phyloP scores from a whole-genome alignment of 2,888 invertebrate genomes.

The Balanococcus diminutus region DNA sequence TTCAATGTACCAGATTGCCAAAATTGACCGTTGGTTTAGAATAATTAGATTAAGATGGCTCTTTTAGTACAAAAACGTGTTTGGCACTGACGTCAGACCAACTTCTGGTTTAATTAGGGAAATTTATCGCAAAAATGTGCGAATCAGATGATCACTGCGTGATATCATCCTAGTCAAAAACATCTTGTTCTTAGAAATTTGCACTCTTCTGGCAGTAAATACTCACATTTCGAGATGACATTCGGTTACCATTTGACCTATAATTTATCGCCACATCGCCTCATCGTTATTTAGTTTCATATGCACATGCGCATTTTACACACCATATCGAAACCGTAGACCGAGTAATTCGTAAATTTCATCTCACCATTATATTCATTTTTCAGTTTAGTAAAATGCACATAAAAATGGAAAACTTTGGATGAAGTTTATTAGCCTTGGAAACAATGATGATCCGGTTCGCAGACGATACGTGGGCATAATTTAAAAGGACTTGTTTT shows the following conservation, averaged over 20 bases:
- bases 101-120: background rate
- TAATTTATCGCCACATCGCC: background rate
- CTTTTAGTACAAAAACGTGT: background rate
- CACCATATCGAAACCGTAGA: background rate
- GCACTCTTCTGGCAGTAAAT: background rate
- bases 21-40: background rate
- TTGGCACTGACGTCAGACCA: background rate
- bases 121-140: background rate
- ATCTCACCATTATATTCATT: background rate
- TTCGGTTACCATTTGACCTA: background rate
- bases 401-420: slow-evolving; percentile 14
- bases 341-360: background rate
- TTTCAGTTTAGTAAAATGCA: background rate
- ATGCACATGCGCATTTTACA: too few relatives aligned
- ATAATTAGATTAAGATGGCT: background rate
- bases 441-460: slow-evolving; percentile 53
- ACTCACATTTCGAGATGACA: background rate
- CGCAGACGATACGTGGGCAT: slow-evolving; percentile 39
- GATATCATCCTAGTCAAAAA: background rate
- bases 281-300: too few relatives aligned
- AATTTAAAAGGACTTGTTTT: slow-evolving; percentile 52
- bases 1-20: background rate
- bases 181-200: background rate
- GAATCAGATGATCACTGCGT: background rate
- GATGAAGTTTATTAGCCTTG: slow-evolving; percentile 48